phyloP scores from a whole-genome alignment of 2,888 invertebrate species.

The Drosophila borealis region DNA sequence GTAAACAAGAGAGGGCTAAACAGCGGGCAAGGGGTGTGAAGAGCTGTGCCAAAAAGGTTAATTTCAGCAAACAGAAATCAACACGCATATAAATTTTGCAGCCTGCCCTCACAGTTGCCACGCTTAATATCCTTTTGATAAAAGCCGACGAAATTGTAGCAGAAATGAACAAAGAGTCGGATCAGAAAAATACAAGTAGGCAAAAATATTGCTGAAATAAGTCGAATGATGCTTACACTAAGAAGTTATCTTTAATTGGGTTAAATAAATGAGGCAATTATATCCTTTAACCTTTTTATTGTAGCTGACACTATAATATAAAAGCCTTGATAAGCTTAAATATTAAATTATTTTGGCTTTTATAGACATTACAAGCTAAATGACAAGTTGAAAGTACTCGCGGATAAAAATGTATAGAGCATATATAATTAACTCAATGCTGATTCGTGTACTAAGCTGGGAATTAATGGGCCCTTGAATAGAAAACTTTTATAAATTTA shows the following conservation, averaged over 20 bases:
- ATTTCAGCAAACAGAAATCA: constrained; percentile 81
- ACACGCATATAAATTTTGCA: constrained; percentile 83
- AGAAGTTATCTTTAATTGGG: neutral
- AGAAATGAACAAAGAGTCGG: constrained; percentile 30
- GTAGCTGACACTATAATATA: too few species aligned
- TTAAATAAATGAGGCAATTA: too few species aligned
- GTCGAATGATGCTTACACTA: constrained; percentile 20
- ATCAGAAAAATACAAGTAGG: neutral
- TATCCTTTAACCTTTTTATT: too few species aligned
- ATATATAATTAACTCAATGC: constrained; percentile 45
- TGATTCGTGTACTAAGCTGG: constrained; percentile 20
- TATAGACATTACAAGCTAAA: neutral
- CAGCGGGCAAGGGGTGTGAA: neutral
- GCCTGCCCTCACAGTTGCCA: constrained; percentile 46
- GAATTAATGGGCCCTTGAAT: constrained; percentile 16
- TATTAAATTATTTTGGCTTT: neutral
- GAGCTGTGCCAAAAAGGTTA: constrained; percentile 65
- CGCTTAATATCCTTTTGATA: constrained; percentile 55
- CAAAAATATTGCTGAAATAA: neutral
- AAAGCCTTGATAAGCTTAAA: neutral
- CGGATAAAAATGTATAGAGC: constrained; percentile 1
- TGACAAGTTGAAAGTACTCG: neutral
- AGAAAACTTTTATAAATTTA: constrained; percentile 55
- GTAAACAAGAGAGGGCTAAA: neutral
- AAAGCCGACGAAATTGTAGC: constrained; percentile 58